Conservation (phyloP, 2,113 vertebrate species). For the Cathartes aura region DNA sequence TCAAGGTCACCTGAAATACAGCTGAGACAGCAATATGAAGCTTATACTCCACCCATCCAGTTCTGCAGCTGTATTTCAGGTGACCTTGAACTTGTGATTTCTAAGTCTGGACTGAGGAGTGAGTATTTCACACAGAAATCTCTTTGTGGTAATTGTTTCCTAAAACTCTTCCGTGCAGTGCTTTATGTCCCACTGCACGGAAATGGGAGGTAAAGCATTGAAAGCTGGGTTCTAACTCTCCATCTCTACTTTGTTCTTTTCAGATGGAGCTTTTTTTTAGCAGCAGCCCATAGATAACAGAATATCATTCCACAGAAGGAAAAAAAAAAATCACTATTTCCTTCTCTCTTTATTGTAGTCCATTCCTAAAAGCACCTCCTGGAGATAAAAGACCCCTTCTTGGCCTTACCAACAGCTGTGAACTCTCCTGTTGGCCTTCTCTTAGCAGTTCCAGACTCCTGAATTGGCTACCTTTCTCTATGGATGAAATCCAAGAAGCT, state of each 20-base stretch:
- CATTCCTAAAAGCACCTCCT: neutral
- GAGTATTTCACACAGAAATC: neutral
- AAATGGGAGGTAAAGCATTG: neutral
- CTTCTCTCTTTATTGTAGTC: neutral
- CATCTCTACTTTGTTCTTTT: neutral
- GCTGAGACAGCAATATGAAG: neutral
- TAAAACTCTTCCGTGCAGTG: neutral
- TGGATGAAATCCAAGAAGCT: neutral
- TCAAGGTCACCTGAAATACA: neutral
- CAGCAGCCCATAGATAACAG: neutral
- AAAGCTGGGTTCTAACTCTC: neutral
- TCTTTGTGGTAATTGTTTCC: neutral
- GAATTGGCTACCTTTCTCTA: neutral
- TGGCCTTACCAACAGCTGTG: neutral
- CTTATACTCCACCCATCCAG: neutral
- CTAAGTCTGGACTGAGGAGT: neutral
- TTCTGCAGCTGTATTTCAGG: neutral
- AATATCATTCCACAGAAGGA: neutral
- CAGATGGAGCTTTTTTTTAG: neutral
- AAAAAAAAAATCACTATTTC: neutral
- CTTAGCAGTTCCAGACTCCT: neutral
- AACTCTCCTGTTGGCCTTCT: neutral
- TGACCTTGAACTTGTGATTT: neutral
- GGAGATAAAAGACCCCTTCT: neutral
- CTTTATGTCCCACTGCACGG: neutral